Conservation (phyloP, 2,797 vertebrate genomes). For the Pristis pectinata region DNA sequence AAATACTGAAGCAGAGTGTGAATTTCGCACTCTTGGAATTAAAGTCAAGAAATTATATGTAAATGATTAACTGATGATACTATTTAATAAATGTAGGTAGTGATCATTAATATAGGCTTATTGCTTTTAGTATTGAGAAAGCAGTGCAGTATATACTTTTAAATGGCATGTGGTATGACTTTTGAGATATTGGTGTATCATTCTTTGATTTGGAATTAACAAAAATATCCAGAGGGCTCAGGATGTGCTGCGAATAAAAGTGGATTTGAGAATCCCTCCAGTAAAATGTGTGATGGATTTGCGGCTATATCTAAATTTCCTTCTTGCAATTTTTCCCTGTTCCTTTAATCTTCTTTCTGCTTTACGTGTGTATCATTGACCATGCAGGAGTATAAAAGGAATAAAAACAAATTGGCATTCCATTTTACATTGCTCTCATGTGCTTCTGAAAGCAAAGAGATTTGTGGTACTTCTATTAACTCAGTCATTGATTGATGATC, state of each 20-base stretch:
- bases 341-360: background rate
- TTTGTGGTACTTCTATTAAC: background rate
- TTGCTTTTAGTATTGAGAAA: too few relatives aligned
- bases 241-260: background rate
- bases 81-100: too few relatives aligned
- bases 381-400: background rate
- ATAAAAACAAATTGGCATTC: background rate
- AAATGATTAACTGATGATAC: too few relatives aligned
- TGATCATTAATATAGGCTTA: too few relatives aligned
- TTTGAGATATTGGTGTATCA: too few relatives aligned
- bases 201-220: background rate
- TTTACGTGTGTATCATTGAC: background rate
- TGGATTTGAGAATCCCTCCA: background rate
- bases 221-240: background rate
- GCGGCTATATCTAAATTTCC: background rate
- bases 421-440: background rate
- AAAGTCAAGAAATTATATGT: too few relatives aligned
- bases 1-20: background rate
- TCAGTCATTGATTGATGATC: background rate
- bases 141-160: too few relatives aligned
- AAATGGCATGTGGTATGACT: too few relatives aligned
- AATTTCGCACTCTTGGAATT: background rate
- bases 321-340: background rate
- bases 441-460: background rate
- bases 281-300: background rate